Evolutionary conservation across 2,888 invertebrate species (phyloP).

Genomic region (Halictus ligatus): DNA sequence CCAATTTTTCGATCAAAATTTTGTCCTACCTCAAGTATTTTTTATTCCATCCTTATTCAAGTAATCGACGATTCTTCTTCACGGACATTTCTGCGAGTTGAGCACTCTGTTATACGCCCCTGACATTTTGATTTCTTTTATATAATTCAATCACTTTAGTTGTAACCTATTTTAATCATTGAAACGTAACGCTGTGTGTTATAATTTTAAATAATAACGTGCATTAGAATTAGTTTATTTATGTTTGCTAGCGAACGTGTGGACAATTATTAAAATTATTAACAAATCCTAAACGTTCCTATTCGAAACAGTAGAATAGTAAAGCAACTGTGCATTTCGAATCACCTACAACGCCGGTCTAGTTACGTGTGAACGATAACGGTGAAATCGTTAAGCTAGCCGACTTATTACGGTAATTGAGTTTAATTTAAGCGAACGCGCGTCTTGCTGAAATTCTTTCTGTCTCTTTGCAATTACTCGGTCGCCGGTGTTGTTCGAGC

Average conservation of each 20-base stretch:
- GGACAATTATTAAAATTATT: too few species aligned
- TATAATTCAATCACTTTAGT: too few species aligned
- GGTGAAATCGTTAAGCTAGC: slow-evolving; percentile 1
- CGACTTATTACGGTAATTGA: slow-evolving; percentile 35
- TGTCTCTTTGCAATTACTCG: slow-evolving; percentile 7
- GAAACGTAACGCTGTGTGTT: background rate
- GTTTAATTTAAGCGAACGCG: slow-evolving; percentile 25
- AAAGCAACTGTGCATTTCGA: background rate
- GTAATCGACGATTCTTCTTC: background rate
- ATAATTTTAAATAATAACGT: too few species aligned
- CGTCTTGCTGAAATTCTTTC: slow-evolving; percentile 22
- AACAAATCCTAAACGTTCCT: too few species aligned
- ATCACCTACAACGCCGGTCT: background rate
- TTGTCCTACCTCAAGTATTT: background rate
- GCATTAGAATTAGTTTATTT: too few species aligned
- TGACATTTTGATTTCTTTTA: too few species aligned
- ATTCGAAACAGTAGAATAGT: too few species aligned
- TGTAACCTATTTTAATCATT: too few species aligned
- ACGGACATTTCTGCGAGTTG: too few species aligned
- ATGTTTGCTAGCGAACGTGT: too few species aligned
- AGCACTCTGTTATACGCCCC: too few species aligned
- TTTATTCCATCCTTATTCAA: background rate
- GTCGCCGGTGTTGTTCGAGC: background rate
- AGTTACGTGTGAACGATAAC: slow-evolving; percentile 27
- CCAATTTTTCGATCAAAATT: background rate